These are phyloP conservation scores for Atrichornis clamosus DNA, from an alignment of 2,113 vertebrate genomes.

Conservation along the genomic window DNA sequence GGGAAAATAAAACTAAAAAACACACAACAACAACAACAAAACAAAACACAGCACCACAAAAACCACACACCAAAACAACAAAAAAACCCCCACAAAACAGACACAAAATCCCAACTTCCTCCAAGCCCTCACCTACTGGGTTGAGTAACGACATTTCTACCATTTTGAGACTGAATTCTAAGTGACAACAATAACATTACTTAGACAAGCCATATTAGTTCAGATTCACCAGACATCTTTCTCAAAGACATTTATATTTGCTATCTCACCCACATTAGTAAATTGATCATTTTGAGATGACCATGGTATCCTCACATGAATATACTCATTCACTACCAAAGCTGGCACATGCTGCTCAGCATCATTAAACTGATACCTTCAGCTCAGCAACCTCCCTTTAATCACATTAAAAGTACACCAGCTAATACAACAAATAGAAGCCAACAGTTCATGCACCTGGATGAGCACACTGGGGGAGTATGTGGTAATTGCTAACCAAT, in stretches of 20 bases:
- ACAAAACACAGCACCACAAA: background rate
- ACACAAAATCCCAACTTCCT: background rate
- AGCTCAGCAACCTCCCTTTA: background rate
- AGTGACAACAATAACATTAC: accelerated
- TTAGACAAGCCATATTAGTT: background rate
- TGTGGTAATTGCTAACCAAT: background rate
- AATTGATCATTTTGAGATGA: background rate
- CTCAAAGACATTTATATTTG: background rate
- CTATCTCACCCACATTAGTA: background rate
- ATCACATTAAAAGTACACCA: background rate
- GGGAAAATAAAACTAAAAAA: background rate
- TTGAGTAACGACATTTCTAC: background rate
- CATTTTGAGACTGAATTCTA: background rate
- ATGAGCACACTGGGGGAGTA: background rate
- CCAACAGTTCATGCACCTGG: background rate
- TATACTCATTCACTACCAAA: background rate
- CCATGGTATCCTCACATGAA: background rate
- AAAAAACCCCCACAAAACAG: background rate
- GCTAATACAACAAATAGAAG: background rate
- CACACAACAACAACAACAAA: accelerated
- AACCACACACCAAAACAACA: background rate
- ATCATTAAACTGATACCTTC: background rate
- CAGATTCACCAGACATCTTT: background rate
- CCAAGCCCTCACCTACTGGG: background rate
- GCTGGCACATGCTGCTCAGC: background rate